These are phyloP conservation scores for Halocaridina rubra DNA, from an alignment of 2,888 invertebrate species.

Conservation along the genomic window DNA sequence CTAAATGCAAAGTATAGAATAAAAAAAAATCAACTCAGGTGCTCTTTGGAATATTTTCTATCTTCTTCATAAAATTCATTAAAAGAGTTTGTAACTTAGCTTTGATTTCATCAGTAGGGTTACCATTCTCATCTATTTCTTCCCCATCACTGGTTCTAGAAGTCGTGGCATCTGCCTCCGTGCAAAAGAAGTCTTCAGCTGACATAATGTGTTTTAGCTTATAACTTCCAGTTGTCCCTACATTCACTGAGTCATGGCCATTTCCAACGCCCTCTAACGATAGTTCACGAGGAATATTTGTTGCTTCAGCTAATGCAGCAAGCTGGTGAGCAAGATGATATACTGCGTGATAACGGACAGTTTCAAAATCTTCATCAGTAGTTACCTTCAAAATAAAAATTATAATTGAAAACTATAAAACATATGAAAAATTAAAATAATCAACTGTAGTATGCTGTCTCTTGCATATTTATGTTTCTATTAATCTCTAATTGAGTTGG, in stretches of 20 bases:
- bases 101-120: neutral
- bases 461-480: neutral
- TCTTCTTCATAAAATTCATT: neutral
- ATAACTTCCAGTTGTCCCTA: neutral
- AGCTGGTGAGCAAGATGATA: slow-evolving; percentile 40
- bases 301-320: slow-evolving; percentile 4
- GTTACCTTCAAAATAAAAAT: too few relatives aligned
- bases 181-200: too few relatives aligned
- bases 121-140: too few relatives aligned
- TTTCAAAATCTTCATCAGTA: slow-evolving; percentile 1
- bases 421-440: too few relatives aligned
- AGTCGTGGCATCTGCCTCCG: too few relatives aligned
- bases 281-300: neutral
- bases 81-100: slow-evolving; percentile 13
- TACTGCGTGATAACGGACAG: slow-evolving; percentile 2
- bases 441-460: neutral
- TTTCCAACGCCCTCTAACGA: neutral
- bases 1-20: too few relatives aligned
- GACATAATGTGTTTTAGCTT: neutral
- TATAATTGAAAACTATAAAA: too few relatives aligned
- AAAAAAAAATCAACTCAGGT: too few relatives aligned
- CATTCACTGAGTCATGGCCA: neutral
- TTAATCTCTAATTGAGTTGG: neutral
- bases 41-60: too few relatives aligned
- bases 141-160: neutral